Base-by-base conservation (phyloP, 2,888 invertebrate genomes). In the Drosophila greeni region DNA sequence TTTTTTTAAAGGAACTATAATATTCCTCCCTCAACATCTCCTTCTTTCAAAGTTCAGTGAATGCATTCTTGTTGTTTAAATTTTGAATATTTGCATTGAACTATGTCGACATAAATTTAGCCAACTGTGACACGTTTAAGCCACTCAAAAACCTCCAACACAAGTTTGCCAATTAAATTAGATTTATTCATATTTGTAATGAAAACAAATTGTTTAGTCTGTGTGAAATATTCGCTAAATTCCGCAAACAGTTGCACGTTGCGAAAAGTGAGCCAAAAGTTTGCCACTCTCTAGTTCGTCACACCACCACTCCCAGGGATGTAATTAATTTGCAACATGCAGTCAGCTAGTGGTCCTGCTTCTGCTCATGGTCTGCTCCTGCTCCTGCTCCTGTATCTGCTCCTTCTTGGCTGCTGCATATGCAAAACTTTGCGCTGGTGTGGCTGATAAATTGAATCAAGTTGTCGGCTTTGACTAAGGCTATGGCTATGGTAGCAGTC, bases 391-490 rank as follows among this genome's bases (percentile, higher is more conserved):
- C 42, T 42, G 23, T 8, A 14, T 8, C 24, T 16, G 47, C 29
- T 24, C 39, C 33, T 40, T 36, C 47, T 33, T 24, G 26, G 20
- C 51, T 64, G 8, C 20, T 60, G 55, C 42, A 53, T 57, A 49
- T 74, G 58, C 40, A 64, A 24, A 57, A 59, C 42, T 60, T 60
- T 60, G 42, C 29, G 33, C 40, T 34, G 34, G 29, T n/a, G 48
- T 42, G 60, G 60, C 59, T 48, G 60, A 57, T 60, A 72, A 76
- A 71, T 75, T 76, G 36, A 71, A 74, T 76, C 45, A 62, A 73
- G 66, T 66, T 66, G 45, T 58, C 57, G 36, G 18, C 53, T 40
- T 24, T 40, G 8, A 20, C 7, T 36, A 23, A 58, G 36, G 18
- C 57, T 40, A 33, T 40, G 11, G n/a, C 6, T 29, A 24, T 37